phyloP scores from a whole-genome alignment of 2,113 vertebrate genomes.

The Microtus montanus region DNA sequence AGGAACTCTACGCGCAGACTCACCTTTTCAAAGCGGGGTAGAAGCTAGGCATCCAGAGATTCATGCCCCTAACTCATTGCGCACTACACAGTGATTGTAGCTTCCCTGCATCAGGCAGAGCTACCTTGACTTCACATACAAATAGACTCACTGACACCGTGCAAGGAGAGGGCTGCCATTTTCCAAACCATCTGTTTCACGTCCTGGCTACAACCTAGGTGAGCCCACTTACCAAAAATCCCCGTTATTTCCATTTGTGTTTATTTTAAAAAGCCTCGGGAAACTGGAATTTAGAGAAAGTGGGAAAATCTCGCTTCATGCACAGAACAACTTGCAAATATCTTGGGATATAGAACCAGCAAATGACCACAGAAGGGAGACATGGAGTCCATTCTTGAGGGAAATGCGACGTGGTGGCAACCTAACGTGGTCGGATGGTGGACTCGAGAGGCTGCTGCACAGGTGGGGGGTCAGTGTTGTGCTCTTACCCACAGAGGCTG shows the following conservation, averaged over 20 bases:
- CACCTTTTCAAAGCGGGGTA: not conserved
- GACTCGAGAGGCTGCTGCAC: too few relatives aligned
- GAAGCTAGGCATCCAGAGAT: not conserved
- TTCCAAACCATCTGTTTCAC: not conserved
- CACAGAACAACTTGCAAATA: not conserved
- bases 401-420: not conserved
- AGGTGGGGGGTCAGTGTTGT: not conserved
- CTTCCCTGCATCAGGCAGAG: accelerated
- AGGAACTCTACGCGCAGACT: too few relatives aligned
- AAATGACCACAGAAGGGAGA: not conserved
- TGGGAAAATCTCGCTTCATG: not conserved
- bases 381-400: not conserved
- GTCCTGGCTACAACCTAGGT: not conserved
- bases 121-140: not conserved
- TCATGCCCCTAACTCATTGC: not conserved
- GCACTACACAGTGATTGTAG: accelerated
- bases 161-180: too few relatives aligned
- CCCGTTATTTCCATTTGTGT: not conserved
- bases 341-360: too few relatives aligned
- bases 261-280: not conserved
- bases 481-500: not conserved
- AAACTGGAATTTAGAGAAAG: not conserved
- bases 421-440: too few relatives aligned
- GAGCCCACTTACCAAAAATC: accelerated
- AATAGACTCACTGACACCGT: accelerated